Conservation (phyloP, 2,888 invertebrate genomes). For the Andrena camellia region DNA sequence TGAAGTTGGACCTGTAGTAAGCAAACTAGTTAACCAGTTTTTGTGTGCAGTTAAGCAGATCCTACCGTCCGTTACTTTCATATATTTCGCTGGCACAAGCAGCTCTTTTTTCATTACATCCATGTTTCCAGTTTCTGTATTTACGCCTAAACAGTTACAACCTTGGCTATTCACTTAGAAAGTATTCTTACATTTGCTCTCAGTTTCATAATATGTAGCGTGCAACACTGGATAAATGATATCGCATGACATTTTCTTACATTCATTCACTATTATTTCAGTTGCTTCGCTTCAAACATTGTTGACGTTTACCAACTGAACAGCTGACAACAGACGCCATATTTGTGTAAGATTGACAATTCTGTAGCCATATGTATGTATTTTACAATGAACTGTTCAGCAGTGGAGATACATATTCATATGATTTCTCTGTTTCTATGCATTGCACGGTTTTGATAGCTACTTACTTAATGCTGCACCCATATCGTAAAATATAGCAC, state of each 20-base stretch:
- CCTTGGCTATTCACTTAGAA: background rate
- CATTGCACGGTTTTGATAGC: no score
- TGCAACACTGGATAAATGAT: no score
- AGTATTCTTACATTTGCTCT: background rate
- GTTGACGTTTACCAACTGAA: constrained; percentile 25
- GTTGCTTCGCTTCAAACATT: constrained; percentile 4
- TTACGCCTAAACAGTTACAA: constrained; percentile 1
- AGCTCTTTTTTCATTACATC: constrained; percentile 90
- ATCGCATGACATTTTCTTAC: no score
- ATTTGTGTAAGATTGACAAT: background rate
- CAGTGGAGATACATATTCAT: no score
- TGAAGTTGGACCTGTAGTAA: constrained; percentile 79
- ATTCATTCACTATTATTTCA: no score
- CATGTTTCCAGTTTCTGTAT: constrained; percentile 84
- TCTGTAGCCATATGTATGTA: no score
- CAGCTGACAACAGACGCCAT: constrained; percentile 36
- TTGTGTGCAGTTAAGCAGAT: constrained; percentile 84
- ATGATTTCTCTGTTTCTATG: no score
- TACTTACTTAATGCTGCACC: no score
- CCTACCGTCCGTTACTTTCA: constrained; percentile 78
- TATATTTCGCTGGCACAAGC: constrained; percentile 88
- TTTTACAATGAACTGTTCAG: no score
- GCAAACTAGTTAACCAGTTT: constrained; percentile 85
- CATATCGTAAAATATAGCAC: no score
- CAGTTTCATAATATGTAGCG: background rate